Evolutionary conservation across 2,888 invertebrate species (phyloP), one percentile per base, ranked within the genome.

Genomic region (Netelia virgata): DNA sequence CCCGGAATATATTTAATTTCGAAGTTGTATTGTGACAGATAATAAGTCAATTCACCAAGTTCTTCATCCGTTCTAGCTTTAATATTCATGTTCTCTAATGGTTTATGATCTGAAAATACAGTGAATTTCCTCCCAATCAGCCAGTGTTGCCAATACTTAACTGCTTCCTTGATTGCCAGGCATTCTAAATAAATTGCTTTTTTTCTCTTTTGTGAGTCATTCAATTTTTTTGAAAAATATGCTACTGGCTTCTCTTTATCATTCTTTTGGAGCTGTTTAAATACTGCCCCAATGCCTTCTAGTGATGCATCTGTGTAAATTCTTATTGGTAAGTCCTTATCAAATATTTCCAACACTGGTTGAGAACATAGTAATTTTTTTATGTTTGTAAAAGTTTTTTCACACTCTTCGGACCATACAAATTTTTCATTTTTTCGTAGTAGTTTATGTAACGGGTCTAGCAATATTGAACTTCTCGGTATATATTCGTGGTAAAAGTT

Each of bases 271-370:
- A 41, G 23, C 57, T 86, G 83, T 72, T 80, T 86, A 16, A 83
- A 69, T 66, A 77, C 47, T 18, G 76, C 77, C 11, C 77, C 77
- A 41, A 77, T 75, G 57, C 82, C 82, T 20, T 87, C 55, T 61
- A 72, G 36, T 43, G 82, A 84, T 66, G 84, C 84, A 57, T 87
- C 87, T 59, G 86, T 87, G 16, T 87, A 84, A 16, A 87, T 87
- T 41, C 55, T 63, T 53, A 76, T 85, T 72, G 68, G 76, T 76
- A 79, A 72, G 55, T 83, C 76, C 20, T 55, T 70, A 79, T 85
- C 66, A 64, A 66, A 83, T 79, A 85, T 85, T 70, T 69, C 85
- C 70, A 82, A 79, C 64, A 83, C 77, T 75, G 86, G 86, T 57
- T 86, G 74, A 69, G 86, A 75, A 50, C 81, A 81, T 69, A 81